Percentiles rank a stretch among this genome's conserved stretches.
Conservation (phyloP, 2,113 vertebrate species). For the Panurus biarmicus region DNA sequence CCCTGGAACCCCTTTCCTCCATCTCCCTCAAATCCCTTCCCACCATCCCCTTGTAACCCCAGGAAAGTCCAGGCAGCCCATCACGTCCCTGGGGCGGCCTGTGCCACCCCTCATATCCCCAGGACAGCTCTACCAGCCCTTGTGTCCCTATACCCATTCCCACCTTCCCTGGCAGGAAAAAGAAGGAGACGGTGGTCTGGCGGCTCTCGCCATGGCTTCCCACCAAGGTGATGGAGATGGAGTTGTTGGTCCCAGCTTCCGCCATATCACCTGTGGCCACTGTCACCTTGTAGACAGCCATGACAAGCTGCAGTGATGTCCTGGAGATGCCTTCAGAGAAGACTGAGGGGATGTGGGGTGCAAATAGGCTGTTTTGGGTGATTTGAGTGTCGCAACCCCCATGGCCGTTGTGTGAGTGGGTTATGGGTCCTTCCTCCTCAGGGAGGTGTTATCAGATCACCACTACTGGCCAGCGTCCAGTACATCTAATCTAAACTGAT, state of each 20-base stretch:
- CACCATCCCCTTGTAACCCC: background rate
- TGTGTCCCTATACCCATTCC: background rate
- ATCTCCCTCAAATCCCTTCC: background rate
- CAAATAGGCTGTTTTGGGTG: background rate
- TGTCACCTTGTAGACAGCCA: background rate
- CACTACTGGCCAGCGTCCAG: background rate
- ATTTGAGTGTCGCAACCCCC: background rate
- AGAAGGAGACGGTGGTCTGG: background rate
- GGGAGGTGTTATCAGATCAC: background rate
- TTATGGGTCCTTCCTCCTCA: background rate
- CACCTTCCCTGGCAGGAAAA: background rate
- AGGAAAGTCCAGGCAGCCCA: background rate
- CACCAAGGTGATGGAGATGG: background rate
- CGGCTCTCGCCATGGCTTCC: background rate
- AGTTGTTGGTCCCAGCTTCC: background rate
- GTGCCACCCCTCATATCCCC: background rate
- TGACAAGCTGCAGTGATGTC: background rate
- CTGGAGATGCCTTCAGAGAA: background rate
- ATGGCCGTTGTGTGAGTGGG: rapidly evolving
- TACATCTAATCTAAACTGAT: background rate
- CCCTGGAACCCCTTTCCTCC: background rate
- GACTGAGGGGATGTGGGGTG: background rate
- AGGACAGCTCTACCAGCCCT: background rate
- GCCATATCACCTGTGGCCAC: background rate
- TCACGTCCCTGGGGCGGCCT: background rate